Conservation (phyloP, 2,113 vertebrate species). For the Rhinoptilus africanus region DNA sequence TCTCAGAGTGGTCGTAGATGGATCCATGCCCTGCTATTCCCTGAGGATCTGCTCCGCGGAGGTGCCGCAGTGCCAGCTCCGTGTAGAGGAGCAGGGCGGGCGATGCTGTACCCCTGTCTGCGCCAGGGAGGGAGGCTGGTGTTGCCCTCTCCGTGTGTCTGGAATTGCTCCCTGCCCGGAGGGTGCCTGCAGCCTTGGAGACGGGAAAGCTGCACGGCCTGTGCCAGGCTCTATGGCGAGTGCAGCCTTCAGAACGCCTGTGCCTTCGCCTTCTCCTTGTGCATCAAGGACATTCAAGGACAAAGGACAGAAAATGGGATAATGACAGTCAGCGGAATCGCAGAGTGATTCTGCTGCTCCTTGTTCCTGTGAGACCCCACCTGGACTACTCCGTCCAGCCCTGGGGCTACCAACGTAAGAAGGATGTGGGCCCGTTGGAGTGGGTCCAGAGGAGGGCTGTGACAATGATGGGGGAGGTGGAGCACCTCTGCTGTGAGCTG, state of each 20-base stretch:
- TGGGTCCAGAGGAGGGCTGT: neutral
- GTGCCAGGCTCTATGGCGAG: accelerated
- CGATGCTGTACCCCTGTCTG: accelerated
- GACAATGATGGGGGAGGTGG: neutral
- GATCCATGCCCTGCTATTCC: accelerated
- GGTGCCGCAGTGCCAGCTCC: accelerated
- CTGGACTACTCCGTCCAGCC: neutral
- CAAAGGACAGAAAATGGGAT: neutral
- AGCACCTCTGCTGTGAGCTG: neutral
- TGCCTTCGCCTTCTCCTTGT: accelerated
- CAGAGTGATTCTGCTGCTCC: neutral
- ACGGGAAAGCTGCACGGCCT: accelerated
- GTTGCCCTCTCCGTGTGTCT: accelerated
- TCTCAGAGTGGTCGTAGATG: accelerated
- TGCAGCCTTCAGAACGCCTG: accelerated
- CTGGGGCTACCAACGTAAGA: neutral
- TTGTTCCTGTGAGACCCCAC: neutral
- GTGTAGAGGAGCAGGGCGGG: neutral
- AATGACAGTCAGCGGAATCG: accelerated
- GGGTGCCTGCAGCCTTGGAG: accelerated
- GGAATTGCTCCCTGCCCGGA: accelerated
- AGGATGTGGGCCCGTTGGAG: neutral
- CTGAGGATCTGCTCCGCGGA: no score
- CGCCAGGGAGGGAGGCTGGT: no score
- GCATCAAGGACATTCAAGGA: neutral